phyloP scores from a whole-genome alignment of 2,888 invertebrate genomes.

The Caenorhabditis doughertyi region DNA sequence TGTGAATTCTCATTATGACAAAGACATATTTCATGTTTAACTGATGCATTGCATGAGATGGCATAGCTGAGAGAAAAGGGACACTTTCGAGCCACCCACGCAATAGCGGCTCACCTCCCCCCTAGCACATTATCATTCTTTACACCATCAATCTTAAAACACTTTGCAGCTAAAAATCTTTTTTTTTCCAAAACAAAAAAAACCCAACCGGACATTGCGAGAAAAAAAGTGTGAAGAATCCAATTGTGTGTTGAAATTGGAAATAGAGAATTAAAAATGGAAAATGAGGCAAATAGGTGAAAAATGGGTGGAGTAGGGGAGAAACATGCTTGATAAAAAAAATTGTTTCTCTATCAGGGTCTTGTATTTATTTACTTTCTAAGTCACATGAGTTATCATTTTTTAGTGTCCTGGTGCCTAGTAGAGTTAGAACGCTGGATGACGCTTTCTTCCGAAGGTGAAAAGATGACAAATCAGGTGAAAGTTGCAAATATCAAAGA shows the following conservation, averaged over 20 bases:
- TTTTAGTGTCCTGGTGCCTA: conserved; percentile 41
- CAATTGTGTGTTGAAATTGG: conserved; percentile 8
- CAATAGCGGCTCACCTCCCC: conserved; percentile 23
- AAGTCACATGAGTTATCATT: conserved; percentile 58
- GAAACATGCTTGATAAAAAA: conserved; percentile 49
- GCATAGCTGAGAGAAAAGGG: neutral
- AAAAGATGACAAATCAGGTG: conserved; percentile 39
- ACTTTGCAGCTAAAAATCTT: conserved; percentile 17
- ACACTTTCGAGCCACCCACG: conserved; percentile 40
- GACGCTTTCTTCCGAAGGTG: conserved; percentile 34
- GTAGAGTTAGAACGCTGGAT: conserved; percentile 29
- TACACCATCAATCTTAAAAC: conserved; percentile 53
- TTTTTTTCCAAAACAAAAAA: neutral
- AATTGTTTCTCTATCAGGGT: conserved; percentile 31
- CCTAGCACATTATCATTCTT: conserved; percentile 32
- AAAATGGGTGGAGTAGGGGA: conserved; percentile 46
- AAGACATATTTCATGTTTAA: conserved; percentile 25
- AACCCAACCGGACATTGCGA: conserved; percentile 5
- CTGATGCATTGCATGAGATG: neutral
- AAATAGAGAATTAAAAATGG: conserved; percentile 22
- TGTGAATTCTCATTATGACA: conserved; percentile 22
- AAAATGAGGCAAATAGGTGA: conserved; percentile 10
- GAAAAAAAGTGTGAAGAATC: neutral
- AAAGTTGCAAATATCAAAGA: conserved; percentile 6
- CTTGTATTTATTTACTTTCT: conserved; percentile 53